Base-by-base conservation (phyloP, 2,888 invertebrate genomes). In the Mimumesa dahlbomi region DNA sequence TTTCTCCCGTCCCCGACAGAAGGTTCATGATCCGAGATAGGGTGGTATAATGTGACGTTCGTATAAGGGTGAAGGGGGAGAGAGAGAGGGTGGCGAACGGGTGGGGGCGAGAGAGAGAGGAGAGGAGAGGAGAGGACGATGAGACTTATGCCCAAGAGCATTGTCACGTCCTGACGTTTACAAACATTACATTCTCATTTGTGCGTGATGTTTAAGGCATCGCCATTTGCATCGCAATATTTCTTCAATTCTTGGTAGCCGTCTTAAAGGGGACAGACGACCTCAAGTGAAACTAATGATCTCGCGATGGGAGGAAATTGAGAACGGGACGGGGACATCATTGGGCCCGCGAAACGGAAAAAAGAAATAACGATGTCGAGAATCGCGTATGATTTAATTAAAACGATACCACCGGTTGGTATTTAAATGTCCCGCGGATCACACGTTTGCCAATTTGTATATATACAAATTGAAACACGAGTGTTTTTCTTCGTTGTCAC, bases 1-100 rank as follows among this genome's bases (percentile, higher is more conserved):
- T 73, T 71, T 76, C 65, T 62, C 64, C 11, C 18, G 6, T 49
- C 34, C 45, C 18, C 19, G 59, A 34, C 62, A 34, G 52, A 62
- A 68, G 62, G 58, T 73, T 65, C 69, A 49, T 42, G 69, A 76
- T 69, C 62, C 59, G 42, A 59, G 65, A 64, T 65, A 63, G 69
- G 57, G 57, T 64, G 38, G 64, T 18, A 58, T 65, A 68, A 50
- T 71, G 64, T 22, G 43, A 45, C 53, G 54, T 59, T 65, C 48
- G 11, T 43, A 42, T 50, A 14, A 1, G 11, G 19, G 22, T 0
- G 14, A 9, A 36, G 31, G n/a, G n/a, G n/a, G n/a, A n/a, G n/a
- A n/a, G n/a, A n/a, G n/a, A n/a, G n/a, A 25, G 36, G 58, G 49
- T 64, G 67, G 67, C 46, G 61, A 7, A 36, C 43, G 19, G 49